Evolutionary conservation across 2,797 vertebrate species (phyloP).

Genomic region (Phoebastria nigripes): DNA sequence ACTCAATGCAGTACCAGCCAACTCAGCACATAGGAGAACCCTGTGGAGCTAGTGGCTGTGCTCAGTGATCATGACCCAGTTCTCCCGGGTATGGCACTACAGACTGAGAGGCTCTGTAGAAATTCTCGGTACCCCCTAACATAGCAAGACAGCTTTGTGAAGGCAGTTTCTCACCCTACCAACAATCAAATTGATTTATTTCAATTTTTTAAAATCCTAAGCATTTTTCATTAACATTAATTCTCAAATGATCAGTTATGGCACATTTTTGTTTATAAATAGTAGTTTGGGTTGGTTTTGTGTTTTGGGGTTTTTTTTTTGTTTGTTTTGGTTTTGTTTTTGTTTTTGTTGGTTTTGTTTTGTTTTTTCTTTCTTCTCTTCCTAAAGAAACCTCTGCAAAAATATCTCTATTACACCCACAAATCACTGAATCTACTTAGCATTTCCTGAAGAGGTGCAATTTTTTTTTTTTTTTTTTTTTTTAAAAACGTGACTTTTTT

Average conservation of each 20-base stretch:
- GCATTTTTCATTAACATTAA: conserved; percentile 12
- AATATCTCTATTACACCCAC: conserved; percentile 45
- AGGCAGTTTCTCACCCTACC: not conserved
- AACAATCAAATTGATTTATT: not conserved
- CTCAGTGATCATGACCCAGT: rapidly evolving
- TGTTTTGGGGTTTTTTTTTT: too few relatives aligned
- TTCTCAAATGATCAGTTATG: not conserved
- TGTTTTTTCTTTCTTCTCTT: not conserved
- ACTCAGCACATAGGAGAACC: rapidly evolving
- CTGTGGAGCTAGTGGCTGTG: rapidly evolving
- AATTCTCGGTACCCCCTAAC: not conserved
- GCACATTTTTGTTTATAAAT: not conserved
- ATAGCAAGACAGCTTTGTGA: not conserved
- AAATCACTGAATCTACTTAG: conserved; percentile 67
- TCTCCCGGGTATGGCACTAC: not conserved
- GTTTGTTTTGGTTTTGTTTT: rapidly evolving
- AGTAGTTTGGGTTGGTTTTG: not conserved
- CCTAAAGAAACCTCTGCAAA: conserved; percentile 29
- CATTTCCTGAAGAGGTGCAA: conserved; percentile 66
- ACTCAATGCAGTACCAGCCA: not conserved
- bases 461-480: conserved; percentile 48
- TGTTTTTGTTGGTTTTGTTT: too few relatives aligned
- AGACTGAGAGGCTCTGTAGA: not conserved
- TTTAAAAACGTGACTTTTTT: conserved; percentile 36
- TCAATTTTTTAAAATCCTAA: conserved; percentile 13